Evolutionary conservation across 2,888 invertebrate species (phyloP), one percentile per base, ranked within the genome.

Genomic region (Macrosiphum euphorbiae): DNA sequence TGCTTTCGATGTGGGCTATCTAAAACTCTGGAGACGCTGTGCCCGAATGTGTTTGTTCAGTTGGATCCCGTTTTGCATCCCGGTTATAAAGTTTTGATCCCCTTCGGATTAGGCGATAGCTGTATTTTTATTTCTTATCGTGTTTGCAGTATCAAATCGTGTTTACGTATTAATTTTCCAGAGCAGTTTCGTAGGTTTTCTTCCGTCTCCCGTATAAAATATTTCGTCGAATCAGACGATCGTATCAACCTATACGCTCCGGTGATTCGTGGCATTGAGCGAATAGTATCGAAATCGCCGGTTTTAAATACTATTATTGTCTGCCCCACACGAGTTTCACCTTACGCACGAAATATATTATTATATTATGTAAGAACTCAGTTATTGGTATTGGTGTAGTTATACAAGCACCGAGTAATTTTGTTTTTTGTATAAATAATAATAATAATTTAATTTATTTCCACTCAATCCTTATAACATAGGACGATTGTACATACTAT

Each of bases 1-100:
- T 28, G 87, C 41, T 87, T 87, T 87, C 87, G 61, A 92, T 92
- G 92, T 67, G 92, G 92, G 92, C 87, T 47, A 92, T 50, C 50
- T 67, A 61, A 50, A 87, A 87, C 92, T 92, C 50, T 24, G 41
- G 86, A 87, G 8, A 87, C 92, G 11, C n/a, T 61, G 20, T 78
- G 35, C 86, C 61, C 47, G 35, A 92, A 92, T 50, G 26, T 58
- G 52, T 87, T 67, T 92, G 41, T 50, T 78, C 35, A 67, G 52
- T 87, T 50, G 61, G 35, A 87, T 61, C 26, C 41, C 86, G 58
- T 87, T 87, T 92, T 35, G 26, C 47, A 50, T 87, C n/a, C 11
- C 28, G 10, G 55, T 28, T 55, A 55, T 55, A 92, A 87, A 92
- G 92, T 92, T 92, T 88, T 50, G 86, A 87, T 87, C 87, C 35